Percentiles rank a stretch among this genome's conserved stretches.
phyloP scores from a whole-genome alignment of 2,888 invertebrate species.

The Epirrita christyi region DNA sequence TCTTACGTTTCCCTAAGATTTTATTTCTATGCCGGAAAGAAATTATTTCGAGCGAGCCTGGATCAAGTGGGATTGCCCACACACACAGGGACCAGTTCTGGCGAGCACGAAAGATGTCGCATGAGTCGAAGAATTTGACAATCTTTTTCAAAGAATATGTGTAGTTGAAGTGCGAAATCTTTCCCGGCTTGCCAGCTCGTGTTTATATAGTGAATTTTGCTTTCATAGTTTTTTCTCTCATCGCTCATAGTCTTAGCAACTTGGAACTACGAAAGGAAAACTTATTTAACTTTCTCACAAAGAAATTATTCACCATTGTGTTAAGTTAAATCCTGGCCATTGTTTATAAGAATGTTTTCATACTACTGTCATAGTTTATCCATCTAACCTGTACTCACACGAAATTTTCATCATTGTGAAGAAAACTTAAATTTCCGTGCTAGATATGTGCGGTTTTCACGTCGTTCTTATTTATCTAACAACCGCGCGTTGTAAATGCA shows the following conservation, averaged over 20 bases:
- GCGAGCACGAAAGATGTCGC: background rate
- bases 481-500: too few species aligned
- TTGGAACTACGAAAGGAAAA: conserved; percentile 4
- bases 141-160: too few species aligned
- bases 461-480: background rate
- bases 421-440: conserved; percentile 8
- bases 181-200: too few species aligned
- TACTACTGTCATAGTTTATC: background rate
- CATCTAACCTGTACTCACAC: background rate
- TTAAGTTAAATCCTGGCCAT: background rate
- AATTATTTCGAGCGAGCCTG: too few species aligned
- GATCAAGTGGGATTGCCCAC: conserved; percentile 24
- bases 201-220: too few species aligned
- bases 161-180: too few species aligned
- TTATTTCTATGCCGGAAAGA: conserved; percentile 14
- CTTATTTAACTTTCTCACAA: conserved; percentile 14
- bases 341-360: conserved; percentile 1
- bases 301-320: conserved; percentile 12
- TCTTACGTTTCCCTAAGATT: conserved; percentile 16
- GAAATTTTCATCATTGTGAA: background rate
- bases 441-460: background rate
- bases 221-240: too few species aligned
- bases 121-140: too few species aligned
- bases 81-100: conserved; percentile 3
- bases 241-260: too few species aligned